Evolutionary conservation across 2,888 invertebrate species (phyloP), one percentile per base, ranked within the genome.

Genomic region (Eudasyphora cyanicolor): DNA sequence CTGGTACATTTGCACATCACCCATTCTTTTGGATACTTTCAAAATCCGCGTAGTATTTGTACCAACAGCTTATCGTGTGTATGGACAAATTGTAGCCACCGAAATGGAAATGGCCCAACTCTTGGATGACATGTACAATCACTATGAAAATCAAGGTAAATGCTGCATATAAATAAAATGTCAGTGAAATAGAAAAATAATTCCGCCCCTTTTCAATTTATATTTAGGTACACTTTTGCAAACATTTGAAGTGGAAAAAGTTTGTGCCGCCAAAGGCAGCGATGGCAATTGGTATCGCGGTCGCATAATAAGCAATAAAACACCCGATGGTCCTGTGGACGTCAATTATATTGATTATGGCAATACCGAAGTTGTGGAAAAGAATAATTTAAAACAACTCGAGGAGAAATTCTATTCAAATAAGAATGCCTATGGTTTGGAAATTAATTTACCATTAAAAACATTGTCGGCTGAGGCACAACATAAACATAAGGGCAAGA

Each of bases 281-380:
- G 96, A 96, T 89, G 93, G 93, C 2, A 95, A 95, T 89, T 96
- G 96, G 96, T 96, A 96, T 88, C 93, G 96, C 62, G 95, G 94
- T 2, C 93, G 93, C 82, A 93, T 96, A 21, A 14, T 75, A 38
- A 73, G 42, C 14, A 75, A 69, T 2, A 76, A 57, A 12, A 93
- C 92, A 21, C 2, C 24, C 0, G 92, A 91, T 1, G 76, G 60
- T 1, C 21, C 64, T 27, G 93, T 95, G 0, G 93, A 93, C 76
- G 91, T 93, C 0, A 85, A 88, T 2, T 96, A 94, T 88, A 89
- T 95, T 0, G 96, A 96, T 89, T 96, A 96, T 84, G 96, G 96
- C 49, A 95, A 96, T 89, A 90, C 92, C 0, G 96, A 96, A 90
- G 91, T 92, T 5, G 88, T 96, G 87, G 77, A 92, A 89, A 89